Base-by-base conservation (phyloP, 2,113 vertebrate species). In the Vicugna pacos region DNA sequence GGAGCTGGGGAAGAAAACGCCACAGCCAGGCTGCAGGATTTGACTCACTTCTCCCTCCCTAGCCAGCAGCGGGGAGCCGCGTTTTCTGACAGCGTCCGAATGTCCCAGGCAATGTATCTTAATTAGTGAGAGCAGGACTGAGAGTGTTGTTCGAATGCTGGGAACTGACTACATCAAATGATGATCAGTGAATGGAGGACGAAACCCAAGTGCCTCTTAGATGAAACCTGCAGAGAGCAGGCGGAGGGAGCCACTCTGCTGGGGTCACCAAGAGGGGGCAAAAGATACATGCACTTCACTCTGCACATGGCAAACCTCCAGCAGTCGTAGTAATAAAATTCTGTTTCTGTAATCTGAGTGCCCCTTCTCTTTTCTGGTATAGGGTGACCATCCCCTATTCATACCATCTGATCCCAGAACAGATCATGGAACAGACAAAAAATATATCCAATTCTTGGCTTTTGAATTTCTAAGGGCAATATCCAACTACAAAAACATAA, bases 201-300 rank as follows among this genome's bases (percentile, higher is more conserved):
- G 56, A 60, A 86, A 56, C 16, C 30, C 32, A 67, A 72, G 26
- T n/a, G 4, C 54, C 56, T 60, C 3, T 8, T 13, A 83, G 38
- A 38, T 17, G 22, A 54, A 54, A 32, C 42, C 15, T 0, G 0
- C 70, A 0, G 16, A 35, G n/a, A 54, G 46, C 20, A 12, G 67
- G 26, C 5, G 12, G 8, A 54, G 3, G 48, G 3, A 20, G 38
- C 5, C 11, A 0, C 46, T 20, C 2, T 16, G 30, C 4, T 38
- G 48, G 56, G 9, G 60, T 92, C 67, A 62, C 72, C 8, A 0
- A 7, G 48, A 38, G 28, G 35, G 12, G 14, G 19, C 38, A 52
- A n/a, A 46, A 56, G 58, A 24, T 28, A 9, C 5, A 7, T 42
- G 54, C 9, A 2, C 56, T 32, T 54, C 19, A 0, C 54, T 52